Evolutionary conservation across 1,140 invertebrate species (phyloP), one percentile per base, ranked within the genome.

Genomic region (Eumaeus atala): DNA sequence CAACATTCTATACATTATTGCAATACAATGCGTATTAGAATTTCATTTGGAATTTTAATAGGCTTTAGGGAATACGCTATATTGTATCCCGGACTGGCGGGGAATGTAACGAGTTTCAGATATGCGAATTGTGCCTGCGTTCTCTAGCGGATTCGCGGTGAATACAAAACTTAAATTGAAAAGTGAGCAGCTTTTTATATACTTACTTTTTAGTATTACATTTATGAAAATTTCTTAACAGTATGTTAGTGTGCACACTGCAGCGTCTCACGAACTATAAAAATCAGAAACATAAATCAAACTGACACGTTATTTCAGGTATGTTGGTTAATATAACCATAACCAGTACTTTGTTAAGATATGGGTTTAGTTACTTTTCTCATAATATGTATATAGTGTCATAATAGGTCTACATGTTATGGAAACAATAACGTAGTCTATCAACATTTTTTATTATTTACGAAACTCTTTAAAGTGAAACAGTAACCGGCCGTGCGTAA

Each of bases 21-120:
- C 40, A 14, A 44, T 16, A 44, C 14, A 44, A 16, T 44, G 9
- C 17, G 40, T 44, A 44, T 44, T 16, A 14, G 17, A 6, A 14
- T 44, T 17, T 14, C 40, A 44, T 44, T 44, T 9, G 12, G 40
- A 44, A 44, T 44, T 44, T 44, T 44, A 44, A 44, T 44, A 44
- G 40, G 40, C 40, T 44, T 44, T 44, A 3, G 40, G 38, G 38
- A 40, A 14, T 40, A 16, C 38, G 12, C 38, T 40, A 28, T 28
- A 28, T 40, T 9, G 40, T 44, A 44, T 12, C 16, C 12, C 16
- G 16, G 40, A 44, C 40, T 17, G 17, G 40, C 14, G 9, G 40
- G 17, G 40, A 44, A 44, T 44, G 40, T 44, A 44, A 44, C 14
- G 9, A 44, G 40, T 44, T 44, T 44, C 14, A 44, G 12, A 16